These are phyloP conservation scores for Clarias fuscus DNA, from an alignment of 2,797 vertebrate genomes.

Conservation along the genomic window DNA sequence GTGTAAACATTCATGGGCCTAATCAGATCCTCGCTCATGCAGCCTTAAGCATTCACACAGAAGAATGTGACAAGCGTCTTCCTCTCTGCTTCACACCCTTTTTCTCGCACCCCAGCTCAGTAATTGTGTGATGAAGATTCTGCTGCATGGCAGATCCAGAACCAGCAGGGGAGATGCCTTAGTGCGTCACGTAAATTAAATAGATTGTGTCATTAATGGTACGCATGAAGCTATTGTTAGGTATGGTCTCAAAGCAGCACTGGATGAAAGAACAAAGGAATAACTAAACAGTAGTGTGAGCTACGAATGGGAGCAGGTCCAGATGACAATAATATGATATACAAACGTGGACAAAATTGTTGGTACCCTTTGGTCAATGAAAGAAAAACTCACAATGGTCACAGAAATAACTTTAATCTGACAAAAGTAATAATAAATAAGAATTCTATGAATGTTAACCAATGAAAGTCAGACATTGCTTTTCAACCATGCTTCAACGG, in stretches of 20 bases:
- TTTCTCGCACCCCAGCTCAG: slow-evolving; percentile 40
- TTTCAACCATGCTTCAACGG: no score
- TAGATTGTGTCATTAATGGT: slow-evolving; percentile 7
- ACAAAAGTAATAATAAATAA: no score
- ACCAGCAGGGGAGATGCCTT: slow-evolving; percentile 37
- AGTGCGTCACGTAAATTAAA: slow-evolving; percentile 22
- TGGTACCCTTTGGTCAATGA: no score
- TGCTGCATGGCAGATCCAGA: slow-evolving; percentile 36
- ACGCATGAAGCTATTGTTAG: background rate
- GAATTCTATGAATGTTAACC: no score
- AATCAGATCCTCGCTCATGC: slow-evolving; percentile 45
- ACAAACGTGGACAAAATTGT: no score
- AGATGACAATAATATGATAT: no score
- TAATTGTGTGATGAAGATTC: slow-evolving; percentile 40
- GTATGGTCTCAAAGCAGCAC: background rate
- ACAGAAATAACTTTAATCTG: no score
- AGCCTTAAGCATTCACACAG: slow-evolving; percentile 43
- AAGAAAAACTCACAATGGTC: no score
- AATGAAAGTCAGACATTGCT: no score
- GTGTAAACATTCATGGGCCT: slow-evolving; percentile 41
- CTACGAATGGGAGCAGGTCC: no score
- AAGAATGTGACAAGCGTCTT: slow-evolving; percentile 47
- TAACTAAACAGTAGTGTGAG: background rate
- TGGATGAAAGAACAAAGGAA: background rate
- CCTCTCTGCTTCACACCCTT: slow-evolving; percentile 48